These are phyloP conservation scores for Pterocles orientalis DNA, from an alignment of 2,113 vertebrate species.

Conservation along the genomic window DNA sequence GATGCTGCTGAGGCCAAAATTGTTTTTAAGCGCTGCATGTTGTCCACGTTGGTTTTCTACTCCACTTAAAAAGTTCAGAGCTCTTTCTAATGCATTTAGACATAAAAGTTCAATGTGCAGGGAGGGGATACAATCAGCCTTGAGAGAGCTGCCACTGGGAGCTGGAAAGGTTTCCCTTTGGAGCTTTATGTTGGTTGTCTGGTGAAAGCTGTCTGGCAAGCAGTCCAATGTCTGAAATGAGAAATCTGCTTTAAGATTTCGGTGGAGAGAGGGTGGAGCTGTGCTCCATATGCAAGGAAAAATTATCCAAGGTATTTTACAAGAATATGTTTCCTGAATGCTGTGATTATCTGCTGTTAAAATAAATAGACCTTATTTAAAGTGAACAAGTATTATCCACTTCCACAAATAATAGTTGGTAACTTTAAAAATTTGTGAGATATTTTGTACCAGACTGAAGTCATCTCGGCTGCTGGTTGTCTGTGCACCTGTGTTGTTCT, in stretches of 20 bases:
- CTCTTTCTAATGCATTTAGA: neutral
- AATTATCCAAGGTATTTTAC: neutral
- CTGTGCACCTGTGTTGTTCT: neutral
- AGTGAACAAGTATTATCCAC: neutral
- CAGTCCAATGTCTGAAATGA: neutral
- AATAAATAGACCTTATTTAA: neutral
- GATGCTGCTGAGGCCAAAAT: neutral
- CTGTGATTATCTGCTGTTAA: neutral
- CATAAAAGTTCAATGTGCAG: neutral
- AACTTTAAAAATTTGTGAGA: neutral
- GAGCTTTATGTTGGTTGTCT: neutral
- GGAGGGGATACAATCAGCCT: neutral
- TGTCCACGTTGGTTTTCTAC: neutral
- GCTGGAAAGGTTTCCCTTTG: neutral
- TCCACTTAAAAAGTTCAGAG: neutral
- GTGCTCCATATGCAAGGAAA: neutral
- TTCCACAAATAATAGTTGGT: neutral
- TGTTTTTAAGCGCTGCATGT: neutral
- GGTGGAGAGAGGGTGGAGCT: neutral
- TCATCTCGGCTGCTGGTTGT: neutral
- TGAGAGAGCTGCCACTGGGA: neutral
- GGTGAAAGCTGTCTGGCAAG: neutral
- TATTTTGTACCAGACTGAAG: neutral
- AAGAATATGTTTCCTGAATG: neutral
- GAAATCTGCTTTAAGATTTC: neutral